Base-by-base conservation (phyloP, 2,113 vertebrate genomes). In the Cyanoramphus novaezelandiae region DNA sequence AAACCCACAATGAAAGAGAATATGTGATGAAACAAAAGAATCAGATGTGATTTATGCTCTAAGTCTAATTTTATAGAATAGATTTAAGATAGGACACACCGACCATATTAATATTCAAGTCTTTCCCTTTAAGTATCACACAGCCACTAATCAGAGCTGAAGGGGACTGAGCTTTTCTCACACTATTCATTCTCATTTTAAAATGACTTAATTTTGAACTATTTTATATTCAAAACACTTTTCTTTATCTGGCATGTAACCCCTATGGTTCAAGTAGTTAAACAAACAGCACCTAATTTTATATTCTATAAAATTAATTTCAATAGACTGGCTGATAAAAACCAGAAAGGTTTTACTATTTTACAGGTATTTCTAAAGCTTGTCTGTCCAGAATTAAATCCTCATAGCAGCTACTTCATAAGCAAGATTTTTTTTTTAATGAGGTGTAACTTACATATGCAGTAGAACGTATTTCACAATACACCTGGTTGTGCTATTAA, bases 101-200 rank as follows among this genome's bases (percentile, higher is more conserved):
- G 81, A 60, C 67, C 35, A 53, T 57, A 90, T 95, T 95, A 96
- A 86, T 93, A 97, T 96, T 96, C 90, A 79, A 75, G 86, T 65
- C 90, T 93, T 86, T 29, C 39, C 62, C 52, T 92, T 84, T 86
- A 96, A 88, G 62, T 81, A 86, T 79, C 88, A 92, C 1, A 1
- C 52, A 94, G 90, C 71, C 69, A 86, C 88, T 96, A 94, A 96
- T 96, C 88, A 94, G 90, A 94, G 92, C 76, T 96, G 88, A 95
- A 95, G 82, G 92, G 50, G 60, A 88, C 72, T 62, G 62, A 93
- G 92, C 57, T 95, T 84, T 92, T 72, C 93, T 90, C 80, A 88
- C 80, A 84, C 60, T 69, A 84, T 89, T 90, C 77, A 84, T 91
- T 93, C 72, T 72, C 80, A 82, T 93, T 94, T 96, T 82, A 82